Evolutionary conservation across 2,888 invertebrate genomes (phyloP), one percentile per base, ranked within the genome.

Genomic region (Helleia helle): DNA sequence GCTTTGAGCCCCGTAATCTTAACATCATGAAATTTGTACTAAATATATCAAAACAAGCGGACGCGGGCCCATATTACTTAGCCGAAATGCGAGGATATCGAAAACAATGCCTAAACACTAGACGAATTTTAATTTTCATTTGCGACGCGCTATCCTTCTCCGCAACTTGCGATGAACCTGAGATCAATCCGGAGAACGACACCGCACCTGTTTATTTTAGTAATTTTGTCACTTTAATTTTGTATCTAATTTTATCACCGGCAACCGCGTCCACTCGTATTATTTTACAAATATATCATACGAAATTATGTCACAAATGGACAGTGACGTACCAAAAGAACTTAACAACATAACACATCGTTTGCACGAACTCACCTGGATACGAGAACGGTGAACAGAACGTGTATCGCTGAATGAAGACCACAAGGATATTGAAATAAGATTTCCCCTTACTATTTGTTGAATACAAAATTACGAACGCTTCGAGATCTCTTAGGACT

Each of bases 1-100:
- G 84, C 83, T 84, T 84, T 84, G 83, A 84, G 84, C 84, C 84
- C 80, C 75, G 79, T 81, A 76, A 83, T 74, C 83, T 84, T 84
- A 83, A 83, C 76, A 77, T 81, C 79, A 71, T 81, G 83, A 81
- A 84, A 84, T 84, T 84, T 84, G 84, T 84, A 84, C 84, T 84
- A 84, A 84, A 83, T 80, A 84, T 79, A 81, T 81, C 81, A 71
- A 71, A 71, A 71, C 74, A 59, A 74, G 75, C 73, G 76, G 74
- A 76, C 80, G 76, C 83, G 75, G 76, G 58, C 70, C 72, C 66
- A 66, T 68, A 75, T 71, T 70, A 81, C 83, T 84, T 84, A 84
- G 81, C 81, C 84, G 73, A 81, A 84, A 83, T 84, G 84, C 84
- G 84, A 84, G 84, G 84, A 83, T 79, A 69, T 81, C 84, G 81